Evolutionary conservation across 2,113 vertebrate genomes (phyloP), one percentile per base, ranked within the genome.

Genomic region (Rhinoderma darwinii): DNA sequence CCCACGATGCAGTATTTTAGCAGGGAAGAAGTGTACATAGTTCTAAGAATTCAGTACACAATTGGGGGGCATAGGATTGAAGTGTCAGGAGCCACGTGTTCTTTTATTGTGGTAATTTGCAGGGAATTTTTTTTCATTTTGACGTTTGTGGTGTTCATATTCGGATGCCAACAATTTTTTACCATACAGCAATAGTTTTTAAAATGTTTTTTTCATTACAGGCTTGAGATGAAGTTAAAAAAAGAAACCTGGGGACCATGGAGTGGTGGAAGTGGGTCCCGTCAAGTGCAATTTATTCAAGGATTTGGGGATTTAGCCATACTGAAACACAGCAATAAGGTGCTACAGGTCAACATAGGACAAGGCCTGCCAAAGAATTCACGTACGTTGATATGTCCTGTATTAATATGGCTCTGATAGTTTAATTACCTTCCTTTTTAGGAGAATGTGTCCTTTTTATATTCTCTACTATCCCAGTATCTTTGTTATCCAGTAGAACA

Each of bases 191-290:
- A 22, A 56, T 5, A 22, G 20, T 15, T 66, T 32, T 30, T 15
- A 47, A 39, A 39, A 39, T 44, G 7, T 77, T 0, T 76, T n/a
- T 50, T 66, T 74, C 44, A 27, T 27, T 83, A 35, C 90, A 99
- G 98, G 92, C 95, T 99, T 92, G 97, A 99, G 90, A 87, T 99
- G 92, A 99, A 99, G 91, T 90, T 99, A 91, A 99, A 99, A 89
- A 99, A 99, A 93, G 98, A 99, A 92, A 97, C 93, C 86, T 99
- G 97, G 97, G 98, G 97, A 4, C 98, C 97, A 50, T 94, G 97
- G 96, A 98, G 96, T 35, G 97, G 96, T 0, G 94, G 93, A 5
- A 79, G 78, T 39, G 96, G 97, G 25, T 96, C 97, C 78, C 94
- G 98, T 37, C 98, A 99, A 91, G 95, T 99, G 75, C 91, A 96